Evolutionary conservation across 1,140 invertebrate genomes (phyloP), one percentile per base, ranked within the genome.

Genomic region (Andricus grossulariae): DNA sequence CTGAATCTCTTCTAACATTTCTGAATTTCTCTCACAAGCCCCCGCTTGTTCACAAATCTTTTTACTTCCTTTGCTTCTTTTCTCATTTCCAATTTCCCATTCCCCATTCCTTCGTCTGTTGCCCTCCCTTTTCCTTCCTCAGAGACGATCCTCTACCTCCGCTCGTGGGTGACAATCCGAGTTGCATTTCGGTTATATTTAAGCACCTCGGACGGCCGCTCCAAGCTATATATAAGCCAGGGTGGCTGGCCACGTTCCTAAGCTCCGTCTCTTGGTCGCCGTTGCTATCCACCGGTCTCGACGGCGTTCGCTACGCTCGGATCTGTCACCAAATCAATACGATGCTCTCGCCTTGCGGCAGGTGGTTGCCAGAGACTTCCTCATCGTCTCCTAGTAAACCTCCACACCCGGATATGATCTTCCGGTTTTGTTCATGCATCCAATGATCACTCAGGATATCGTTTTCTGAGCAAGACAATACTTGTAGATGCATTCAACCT

Each of bases 141-240:
- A n/a, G 16, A 66, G 60, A 66, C 60, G 60, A n/a, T 66, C 74
- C 71, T 74, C 75, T 66, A 74, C 72, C 76, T 73, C 12, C 32
- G 21, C 57, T 51, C 19, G 16, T 80, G 54, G 84, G 80, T 81
- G 75, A 85, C 85, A 88, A 81, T 81, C 83, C 79, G 72, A 83
- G 83, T 88, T 88, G 84, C 84, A 86, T 87, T 88, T 88, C 82
- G 83, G 88, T 87, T 89, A 89, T 87, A 89, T 89, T 89, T 89
- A 89, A 88, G 85, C 84, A 79, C 79, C 80, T 83, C 83, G 84
- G 82, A 80, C 80, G 77, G 86, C 84, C 85, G 85, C 83, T 86
- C 87, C 88, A 81, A 80, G 84, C 87, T 89, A 89, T 89, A 89
- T 89, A 89, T 89, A 89, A 88, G 87, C 77, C 72, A 81, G 84